phyloP scores from a whole-genome alignment of 2,888 invertebrate species.

The Parasteatoda lunata region DNA sequence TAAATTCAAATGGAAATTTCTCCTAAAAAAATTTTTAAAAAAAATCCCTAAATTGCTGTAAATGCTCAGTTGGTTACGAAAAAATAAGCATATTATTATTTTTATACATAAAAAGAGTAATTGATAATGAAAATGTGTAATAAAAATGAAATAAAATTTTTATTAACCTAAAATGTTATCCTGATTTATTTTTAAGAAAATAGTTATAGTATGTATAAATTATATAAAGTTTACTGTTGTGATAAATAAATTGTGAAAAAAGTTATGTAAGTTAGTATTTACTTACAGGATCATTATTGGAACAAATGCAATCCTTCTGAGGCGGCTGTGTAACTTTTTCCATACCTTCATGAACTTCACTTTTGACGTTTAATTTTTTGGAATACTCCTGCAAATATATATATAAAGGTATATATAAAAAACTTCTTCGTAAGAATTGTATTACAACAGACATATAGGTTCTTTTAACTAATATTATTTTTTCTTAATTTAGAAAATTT shows the following conservation, averaged over 20 bases:
- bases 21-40: no score
- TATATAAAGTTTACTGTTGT: neutral
- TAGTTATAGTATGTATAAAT: neutral
- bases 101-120: no score
- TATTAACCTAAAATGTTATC: no score
- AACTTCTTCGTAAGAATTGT: no score
- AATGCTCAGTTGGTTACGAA: no score
- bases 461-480: neutral
- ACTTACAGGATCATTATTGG: constrained; percentile 13
- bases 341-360: constrained; percentile 39
- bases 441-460: neutral
- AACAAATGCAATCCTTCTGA: constrained; percentile 52
- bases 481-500: neutral
- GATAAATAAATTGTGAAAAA: neutral
- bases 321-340: constrained; percentile 51
- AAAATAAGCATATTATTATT: no score
- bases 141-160: no score
- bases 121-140: no score
- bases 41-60: no score
- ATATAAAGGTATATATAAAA: neutral
- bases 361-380: constrained; percentile 30
- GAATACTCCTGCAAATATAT: constrained; percentile 52
- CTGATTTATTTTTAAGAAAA: neutral
- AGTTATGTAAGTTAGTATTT: neutral
- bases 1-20: no score